Base-by-base conservation (phyloP, 2,797 vertebrate genomes). In the Syngnathus rostellatus region DNA sequence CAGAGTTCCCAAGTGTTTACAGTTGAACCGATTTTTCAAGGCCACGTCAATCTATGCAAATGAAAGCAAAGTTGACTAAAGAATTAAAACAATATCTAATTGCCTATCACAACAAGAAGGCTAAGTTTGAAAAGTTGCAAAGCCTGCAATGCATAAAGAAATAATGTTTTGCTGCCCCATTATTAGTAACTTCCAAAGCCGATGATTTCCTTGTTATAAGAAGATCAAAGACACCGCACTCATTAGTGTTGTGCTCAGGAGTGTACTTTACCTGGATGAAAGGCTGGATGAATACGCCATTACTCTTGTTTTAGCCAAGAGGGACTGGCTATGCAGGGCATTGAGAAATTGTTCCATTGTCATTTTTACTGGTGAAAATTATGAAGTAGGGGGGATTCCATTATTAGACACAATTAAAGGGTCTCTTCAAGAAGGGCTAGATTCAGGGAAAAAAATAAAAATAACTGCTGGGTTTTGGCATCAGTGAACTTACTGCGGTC, bases 231-330 rank as follows among this genome's bases (percentile, higher is more conserved):
- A 57, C 69, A 38, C 8, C 5, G 45, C 67, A 57, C 64, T 77
- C 79, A 85, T 84, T 86, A 78, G 74, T 72, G 70, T 74, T 81
- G 72, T 78, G 71, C 77, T 76, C 65, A 81, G 73, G 66, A 68
- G 70, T 72, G 60, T 75, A 67, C 72, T 75, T 74, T 73, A 81
- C 75, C 75, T 83, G 78, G 74, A 82, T 87, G 79, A 88, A 83
- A 88, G 77, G 68, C 68, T 73, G 25, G 21, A 55, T 74, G 67
- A 82, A 74, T 62, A 67, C 23, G 57, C 50, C 71, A 65, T 73
- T 65, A 68, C 73, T 19, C 64, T 73, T 68, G 64, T 78, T 77
- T 74, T 31, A 39, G 61, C 59, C 19, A 64, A 41, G 38, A 60
- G 25, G 25, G 25, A 63, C 65, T 41, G 66, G 19, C 62, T 41